Conservation (phyloP, 2,113 vertebrate genomes). For the Ariopsis seemanni region DNA sequence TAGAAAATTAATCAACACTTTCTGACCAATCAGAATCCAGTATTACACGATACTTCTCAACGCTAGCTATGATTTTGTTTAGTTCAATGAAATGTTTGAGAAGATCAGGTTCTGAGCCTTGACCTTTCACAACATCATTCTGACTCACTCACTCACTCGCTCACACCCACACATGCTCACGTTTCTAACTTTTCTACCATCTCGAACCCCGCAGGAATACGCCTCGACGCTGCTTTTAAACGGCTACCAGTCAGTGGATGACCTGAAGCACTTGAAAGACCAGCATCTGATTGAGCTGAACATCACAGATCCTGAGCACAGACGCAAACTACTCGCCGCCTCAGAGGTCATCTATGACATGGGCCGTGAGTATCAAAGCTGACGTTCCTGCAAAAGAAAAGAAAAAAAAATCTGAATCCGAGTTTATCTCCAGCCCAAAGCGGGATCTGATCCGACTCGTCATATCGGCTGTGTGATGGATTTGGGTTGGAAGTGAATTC, state of each 20-base stretch:
- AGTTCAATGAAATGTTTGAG: background rate
- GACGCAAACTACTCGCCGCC: slow-evolving; percentile 80
- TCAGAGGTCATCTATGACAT: slow-evolving; percentile 80
- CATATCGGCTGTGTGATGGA: background rate
- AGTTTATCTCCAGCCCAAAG: background rate
- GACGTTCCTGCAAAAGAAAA: background rate
- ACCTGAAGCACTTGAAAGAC: slow-evolving; percentile 88
- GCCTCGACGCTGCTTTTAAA: slow-evolving; percentile 87
- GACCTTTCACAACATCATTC: background rate
- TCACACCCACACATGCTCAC: too few relatives aligned
- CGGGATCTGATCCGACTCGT: background rate
- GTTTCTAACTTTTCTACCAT: background rate
- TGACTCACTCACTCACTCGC: background rate
- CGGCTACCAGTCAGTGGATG: slow-evolving; percentile 92
- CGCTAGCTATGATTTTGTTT: background rate
- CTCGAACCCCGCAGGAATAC: slow-evolving; percentile 78
- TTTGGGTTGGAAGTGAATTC: background rate
- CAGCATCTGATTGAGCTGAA: slow-evolving; percentile 92
- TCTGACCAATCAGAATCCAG: background rate
- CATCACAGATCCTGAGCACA: slow-evolving; percentile 85
- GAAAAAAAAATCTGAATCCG: background rate
- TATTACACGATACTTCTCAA: background rate
- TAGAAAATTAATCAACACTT: too few relatives aligned
- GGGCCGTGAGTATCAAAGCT: slow-evolving; percentile 78
- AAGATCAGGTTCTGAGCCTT: background rate